Base-by-base conservation (phyloP, 2,113 vertebrate genomes). In the Poeciliopsis prolifica region DNA sequence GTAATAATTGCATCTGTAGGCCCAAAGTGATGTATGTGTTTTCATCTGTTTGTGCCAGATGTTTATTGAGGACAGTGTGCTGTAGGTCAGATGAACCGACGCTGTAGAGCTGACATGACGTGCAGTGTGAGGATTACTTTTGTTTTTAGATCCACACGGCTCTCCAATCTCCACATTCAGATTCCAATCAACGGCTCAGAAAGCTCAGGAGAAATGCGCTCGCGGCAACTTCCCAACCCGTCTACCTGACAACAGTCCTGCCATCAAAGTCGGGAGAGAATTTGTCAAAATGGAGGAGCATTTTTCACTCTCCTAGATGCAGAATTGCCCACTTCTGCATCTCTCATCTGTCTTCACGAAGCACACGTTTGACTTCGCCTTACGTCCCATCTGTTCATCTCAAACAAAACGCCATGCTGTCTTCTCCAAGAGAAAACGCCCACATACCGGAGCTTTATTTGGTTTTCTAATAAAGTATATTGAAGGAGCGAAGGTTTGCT, bases 211-310 rank as follows among this genome's bases (percentile, higher is more conserved):
- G 74, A 75, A 74, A 81, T 78, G 66, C 72, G 80, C 88, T 87
- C 84, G 74, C 80, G 71, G 77, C 60, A 69, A 69, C 76, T 89
- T 68, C 28, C 30, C 80, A 92, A 89, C 78, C 78, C 80, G 81
- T 85, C 84, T 85, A 75, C 77, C 79, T 69, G 63, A 66, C 70
- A 64, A 74, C 71, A 85, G 81, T 85, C 79, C 82, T 84, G 80
- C 17, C 62, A 78, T 83, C 77, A 80, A 82, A 88, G 78, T 84
- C 82, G 24, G 31, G 40, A 37, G 35, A 37, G 35, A 37, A 11
- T 11, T 37, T 3, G 35, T 37, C 54, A 67, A 33, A 44, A 51
- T 67, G 70, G 26, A 70, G 11, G 76, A 75, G 62, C 72, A 42
- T 4, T 42, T 76, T 86, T 75, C 30, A 67, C 28, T 75, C 15